These are phyloP conservation scores for Myocastor coypus DNA, from an alignment of 2,113 vertebrate species.

Conservation along the genomic window DNA sequence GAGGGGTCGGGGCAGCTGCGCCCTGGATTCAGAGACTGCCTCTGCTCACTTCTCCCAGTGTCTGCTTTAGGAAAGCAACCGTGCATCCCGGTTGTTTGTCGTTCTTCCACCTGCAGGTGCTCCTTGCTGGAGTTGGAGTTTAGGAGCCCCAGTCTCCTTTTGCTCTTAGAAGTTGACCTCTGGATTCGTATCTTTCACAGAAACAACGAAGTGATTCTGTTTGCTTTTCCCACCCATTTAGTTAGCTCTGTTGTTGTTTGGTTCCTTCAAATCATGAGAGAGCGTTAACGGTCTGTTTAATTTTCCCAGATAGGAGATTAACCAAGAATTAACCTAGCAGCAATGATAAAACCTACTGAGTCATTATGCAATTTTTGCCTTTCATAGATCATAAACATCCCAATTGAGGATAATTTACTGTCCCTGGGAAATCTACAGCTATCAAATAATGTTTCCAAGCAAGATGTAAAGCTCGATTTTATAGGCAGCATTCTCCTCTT, in stretches of 20 bases:
- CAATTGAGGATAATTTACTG: conserved; percentile 85
- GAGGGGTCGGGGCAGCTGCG: neutral
- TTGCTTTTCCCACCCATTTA: conserved; percentile 72
- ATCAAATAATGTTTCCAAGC: conserved; percentile 74
- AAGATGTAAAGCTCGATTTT: conserved; percentile 68
- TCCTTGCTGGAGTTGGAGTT: neutral
- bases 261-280: conserved; percentile 70
- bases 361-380: conserved; percentile 84
- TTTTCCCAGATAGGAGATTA: conserved; percentile 86
- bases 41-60: neutral
- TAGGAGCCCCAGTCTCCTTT: neutral
- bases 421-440: conserved; percentile 80
- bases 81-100: neutral
- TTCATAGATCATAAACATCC: conserved; percentile 87
- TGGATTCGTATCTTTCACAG: conserved; percentile 56
- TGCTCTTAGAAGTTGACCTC: conserved; percentile 36
- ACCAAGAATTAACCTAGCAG: conserved; percentile 82
- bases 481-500: conserved; percentile 20
- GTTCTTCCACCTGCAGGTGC: neutral
- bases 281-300: conserved; percentile 82
- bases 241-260: conserved; percentile 60
- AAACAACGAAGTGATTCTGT: conserved; percentile 50
- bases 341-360: conserved; percentile 84
- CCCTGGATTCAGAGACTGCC: neutral
- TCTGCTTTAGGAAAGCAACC: neutral